A percentile compares a stretch with the other conserved stretches of the same genome.
These are phyloP conservation scores for Cryptus armator DNA, from an alignment of 2,888 invertebrate species.

Conservation along the genomic window DNA sequence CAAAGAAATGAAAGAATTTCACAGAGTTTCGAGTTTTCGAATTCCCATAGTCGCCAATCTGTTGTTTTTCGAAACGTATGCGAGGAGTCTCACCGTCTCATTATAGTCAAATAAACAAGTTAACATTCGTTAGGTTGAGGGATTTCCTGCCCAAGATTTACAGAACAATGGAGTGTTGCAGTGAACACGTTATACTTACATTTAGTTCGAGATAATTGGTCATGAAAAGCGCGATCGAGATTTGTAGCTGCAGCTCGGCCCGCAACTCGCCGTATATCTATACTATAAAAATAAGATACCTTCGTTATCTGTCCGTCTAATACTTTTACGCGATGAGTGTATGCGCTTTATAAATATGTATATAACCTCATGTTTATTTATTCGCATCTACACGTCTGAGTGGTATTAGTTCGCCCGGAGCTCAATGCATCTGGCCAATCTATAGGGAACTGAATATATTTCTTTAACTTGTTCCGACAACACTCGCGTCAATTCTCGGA, in stretches of 20 bases:
- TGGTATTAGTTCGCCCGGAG: constrained; percentile 10
- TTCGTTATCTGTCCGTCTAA: constrained; percentile 18
- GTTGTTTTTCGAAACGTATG: neutral
- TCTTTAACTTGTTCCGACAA: constrained; percentile 15
- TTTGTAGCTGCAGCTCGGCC: neutral
- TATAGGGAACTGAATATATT: constrained; percentile 20
- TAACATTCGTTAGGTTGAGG: constrained; percentile 27
- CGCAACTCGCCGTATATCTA: neutral
- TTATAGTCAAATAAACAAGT: constrained; percentile 23
- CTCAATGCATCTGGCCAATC: constrained; percentile 9
- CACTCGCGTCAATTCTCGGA: constrained; percentile 23
- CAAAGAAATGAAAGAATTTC: neutral
- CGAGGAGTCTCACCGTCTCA: constrained; percentile 10
- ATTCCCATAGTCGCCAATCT: neutral
- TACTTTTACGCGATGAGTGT: neutral
- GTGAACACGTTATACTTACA: constrained; percentile 17
- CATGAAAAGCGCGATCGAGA: constrained; percentile 6
- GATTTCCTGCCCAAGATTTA: neutral
- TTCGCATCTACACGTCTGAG: constrained; percentile 6
- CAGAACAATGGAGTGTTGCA: constrained; percentile 9
- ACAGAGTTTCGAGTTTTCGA: neutral
- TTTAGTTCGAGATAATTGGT: constrained; percentile 28
- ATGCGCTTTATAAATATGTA: constrained; percentile 6
- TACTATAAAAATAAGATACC: neutral
- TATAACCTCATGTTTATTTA: constrained; percentile 23